These are phyloP conservation scores for Archegozetes longisetosus DNA, from an alignment of 1,140 invertebrate species.

Conservation along the genomic window DNA sequence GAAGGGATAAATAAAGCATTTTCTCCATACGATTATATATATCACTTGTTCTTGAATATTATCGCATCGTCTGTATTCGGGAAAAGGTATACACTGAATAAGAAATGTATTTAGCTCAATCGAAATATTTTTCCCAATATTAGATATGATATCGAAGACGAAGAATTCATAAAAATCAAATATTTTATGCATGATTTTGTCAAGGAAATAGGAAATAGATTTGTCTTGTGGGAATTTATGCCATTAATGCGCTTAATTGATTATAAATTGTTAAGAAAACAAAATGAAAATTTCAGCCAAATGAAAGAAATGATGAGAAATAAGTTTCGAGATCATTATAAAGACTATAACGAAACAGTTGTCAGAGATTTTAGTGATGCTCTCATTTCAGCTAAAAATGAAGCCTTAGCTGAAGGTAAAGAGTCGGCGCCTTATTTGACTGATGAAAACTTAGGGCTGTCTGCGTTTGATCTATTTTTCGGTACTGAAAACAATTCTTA, in stretches of 20 bases:
- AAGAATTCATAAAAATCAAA: not conserved
- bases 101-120: not conserved
- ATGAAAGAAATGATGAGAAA: not conserved
- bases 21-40: not conserved
- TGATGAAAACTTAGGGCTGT: constrained; percentile 13
- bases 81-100: constrained; percentile 1
- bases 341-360: not conserved
- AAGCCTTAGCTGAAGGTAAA: constrained; percentile 8
- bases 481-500: too few species aligned
- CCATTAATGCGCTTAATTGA: not conserved
- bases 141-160: not conserved
- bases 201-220: not conserved
- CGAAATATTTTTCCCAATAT: not conserved
- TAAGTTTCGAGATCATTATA: not conserved
- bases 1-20: not conserved
- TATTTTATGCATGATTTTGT: not conserved
- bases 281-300: not conserved
- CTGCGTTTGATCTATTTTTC: constrained; percentile 20
- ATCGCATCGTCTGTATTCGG: not conserved
- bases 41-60: not conserved
- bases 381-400: constrained; percentile 52
- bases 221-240: not conserved
- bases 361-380: constrained; percentile 61
- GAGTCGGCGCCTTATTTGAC: constrained; percentile 2
- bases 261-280: not conserved